Conservation (phyloP, 2,888 invertebrate species). For the Tenthredo notha region DNA sequence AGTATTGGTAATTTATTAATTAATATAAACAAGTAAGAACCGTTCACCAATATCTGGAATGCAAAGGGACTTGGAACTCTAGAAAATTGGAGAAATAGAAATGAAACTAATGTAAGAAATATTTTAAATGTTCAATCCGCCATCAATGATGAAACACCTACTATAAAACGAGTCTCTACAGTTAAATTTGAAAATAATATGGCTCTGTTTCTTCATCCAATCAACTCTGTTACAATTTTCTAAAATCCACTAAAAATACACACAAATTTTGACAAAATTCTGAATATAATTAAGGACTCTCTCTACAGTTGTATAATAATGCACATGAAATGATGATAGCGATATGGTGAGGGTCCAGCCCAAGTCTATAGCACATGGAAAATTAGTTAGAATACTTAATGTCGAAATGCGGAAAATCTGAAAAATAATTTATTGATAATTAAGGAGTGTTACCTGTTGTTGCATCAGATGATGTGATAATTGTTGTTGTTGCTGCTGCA, state of each 20-base stretch:
- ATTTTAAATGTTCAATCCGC: background rate
- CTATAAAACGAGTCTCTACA: background rate
- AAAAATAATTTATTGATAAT: background rate
- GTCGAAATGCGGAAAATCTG: background rate
- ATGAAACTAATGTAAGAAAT: background rate
- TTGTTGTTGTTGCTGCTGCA: slow-evolving; percentile 81
- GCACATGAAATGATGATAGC: background rate
- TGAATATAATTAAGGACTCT: background rate
- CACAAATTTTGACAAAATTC: background rate
- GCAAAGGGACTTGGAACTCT: background rate
- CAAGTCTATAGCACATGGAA: background rate
- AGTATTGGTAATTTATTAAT: background rate
- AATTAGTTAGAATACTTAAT: background rate
- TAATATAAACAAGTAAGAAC: background rate
- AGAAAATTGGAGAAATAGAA: background rate
- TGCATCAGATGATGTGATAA: slow-evolving; percentile 85
- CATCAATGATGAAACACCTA: background rate
- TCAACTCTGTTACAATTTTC: background rate
- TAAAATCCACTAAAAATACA: background rate
- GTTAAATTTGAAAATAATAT: background rate
- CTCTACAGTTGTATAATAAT: background rate
- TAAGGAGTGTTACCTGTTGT: slow-evolving; percentile 80
- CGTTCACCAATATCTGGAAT: background rate
- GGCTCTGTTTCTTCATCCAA: background rate
- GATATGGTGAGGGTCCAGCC: background rate